Conservation (phyloP, 2,888 invertebrate species). For the Acrobasis repandana region DNA sequence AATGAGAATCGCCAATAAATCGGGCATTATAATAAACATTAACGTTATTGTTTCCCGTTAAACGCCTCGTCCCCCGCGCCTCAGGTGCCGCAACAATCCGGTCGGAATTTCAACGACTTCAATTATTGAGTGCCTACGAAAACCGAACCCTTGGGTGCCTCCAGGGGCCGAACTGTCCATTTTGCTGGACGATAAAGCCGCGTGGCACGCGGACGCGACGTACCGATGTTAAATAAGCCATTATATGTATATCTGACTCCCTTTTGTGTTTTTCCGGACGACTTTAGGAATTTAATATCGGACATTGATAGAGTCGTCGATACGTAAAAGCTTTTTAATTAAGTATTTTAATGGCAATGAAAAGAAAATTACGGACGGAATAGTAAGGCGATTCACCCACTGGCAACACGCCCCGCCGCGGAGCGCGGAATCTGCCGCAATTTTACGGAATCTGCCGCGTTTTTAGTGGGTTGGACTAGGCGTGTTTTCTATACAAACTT, state of each 20-base stretch:
- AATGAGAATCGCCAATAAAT: conserved; percentile 79
- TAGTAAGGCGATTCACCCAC: not conserved
- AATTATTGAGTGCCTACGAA: conserved; percentile 79
- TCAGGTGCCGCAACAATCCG: conserved; percentile 74
- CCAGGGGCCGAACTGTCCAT: conserved; percentile 77
- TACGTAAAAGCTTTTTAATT: conserved; percentile 8
- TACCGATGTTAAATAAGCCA: conserved; percentile 66
- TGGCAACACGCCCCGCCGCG: too few relatives aligned
- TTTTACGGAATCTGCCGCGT: too few relatives aligned
- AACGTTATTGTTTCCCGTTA: conserved; percentile 76
- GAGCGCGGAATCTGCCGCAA: too few relatives aligned
- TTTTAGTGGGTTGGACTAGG: too few relatives aligned
- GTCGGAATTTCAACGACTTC: conserved; percentile 80
- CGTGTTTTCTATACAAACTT: too few relatives aligned
- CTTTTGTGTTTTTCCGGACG: conserved; percentile 49
- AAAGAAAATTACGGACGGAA: not conserved
- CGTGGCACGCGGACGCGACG: conserved; percentile 55
- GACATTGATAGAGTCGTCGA: conserved; percentile 30
- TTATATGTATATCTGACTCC: conserved; percentile 40
- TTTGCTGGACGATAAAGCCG: conserved; percentile 69
- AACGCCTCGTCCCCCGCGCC: conserved; percentile 46
- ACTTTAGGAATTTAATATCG: conserved; percentile 52
- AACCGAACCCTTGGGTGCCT: conserved; percentile 75
- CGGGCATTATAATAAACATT: conserved; percentile 79
- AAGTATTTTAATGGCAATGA: not conserved